Conservation (phyloP, 1,140 invertebrate genomes). For the Planococcus citri region DNA sequence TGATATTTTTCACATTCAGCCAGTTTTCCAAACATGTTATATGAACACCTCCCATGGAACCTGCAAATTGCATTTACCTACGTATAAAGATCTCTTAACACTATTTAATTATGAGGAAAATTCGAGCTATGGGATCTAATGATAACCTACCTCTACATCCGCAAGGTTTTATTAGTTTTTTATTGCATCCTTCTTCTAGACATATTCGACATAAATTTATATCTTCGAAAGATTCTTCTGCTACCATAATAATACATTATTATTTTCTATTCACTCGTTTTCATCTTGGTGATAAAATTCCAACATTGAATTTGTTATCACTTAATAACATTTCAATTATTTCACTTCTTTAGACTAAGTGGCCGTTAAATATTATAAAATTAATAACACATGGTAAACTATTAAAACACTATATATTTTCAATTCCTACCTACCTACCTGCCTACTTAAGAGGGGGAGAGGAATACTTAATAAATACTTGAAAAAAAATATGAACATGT, state of each 20-base stretch:
- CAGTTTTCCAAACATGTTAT: not conserved
- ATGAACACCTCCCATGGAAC: constrained; percentile 8
- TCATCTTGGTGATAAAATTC: not conserved
- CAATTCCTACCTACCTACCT: no score
- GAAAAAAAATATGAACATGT: no score
- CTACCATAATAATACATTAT: not conserved
- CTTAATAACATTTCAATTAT: no score
- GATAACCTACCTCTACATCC: not conserved
- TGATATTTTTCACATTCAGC: not conserved
- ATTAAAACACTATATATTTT: no score
- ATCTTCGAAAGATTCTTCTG: not conserved
- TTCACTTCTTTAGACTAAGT: no score
- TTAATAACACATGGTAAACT: no score
- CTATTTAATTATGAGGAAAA: not conserved
- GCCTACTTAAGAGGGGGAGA: no score
- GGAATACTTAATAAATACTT: no score
- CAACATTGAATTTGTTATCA: not conserved
- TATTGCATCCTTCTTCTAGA: constrained; percentile 4
- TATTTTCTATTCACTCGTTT: not conserved
- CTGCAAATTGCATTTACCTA: not conserved
- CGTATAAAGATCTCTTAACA: not conserved
- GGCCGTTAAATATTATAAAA: no score
- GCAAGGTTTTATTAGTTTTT: constrained; percentile 14
- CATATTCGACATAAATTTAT: constrained; percentile 4
- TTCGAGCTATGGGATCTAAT: not conserved